Conservation (phyloP, 2,113 vertebrate genomes). For the Erpornis zantholeuca region DNA sequence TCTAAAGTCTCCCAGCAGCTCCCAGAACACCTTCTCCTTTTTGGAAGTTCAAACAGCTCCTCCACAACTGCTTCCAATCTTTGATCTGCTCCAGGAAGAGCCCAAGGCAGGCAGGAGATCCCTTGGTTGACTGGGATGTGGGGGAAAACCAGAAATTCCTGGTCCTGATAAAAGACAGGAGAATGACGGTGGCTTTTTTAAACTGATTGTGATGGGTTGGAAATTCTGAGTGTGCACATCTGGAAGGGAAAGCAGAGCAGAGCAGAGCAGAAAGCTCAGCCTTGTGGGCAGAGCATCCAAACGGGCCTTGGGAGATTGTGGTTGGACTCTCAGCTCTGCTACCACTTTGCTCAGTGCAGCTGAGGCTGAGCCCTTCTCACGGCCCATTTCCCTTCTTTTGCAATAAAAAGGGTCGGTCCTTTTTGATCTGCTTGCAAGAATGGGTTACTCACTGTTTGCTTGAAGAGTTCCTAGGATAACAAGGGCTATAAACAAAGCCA, state of each 20-base stretch:
- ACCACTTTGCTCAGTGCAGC: not conserved
- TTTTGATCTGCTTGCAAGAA: not conserved
- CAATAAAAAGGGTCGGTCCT: not conserved
- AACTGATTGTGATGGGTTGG: rapidly evolving
- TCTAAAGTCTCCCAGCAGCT: not conserved
- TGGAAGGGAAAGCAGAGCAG: not conserved
- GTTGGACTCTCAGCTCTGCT: not conserved
- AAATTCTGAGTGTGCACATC: not conserved
- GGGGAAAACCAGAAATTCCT: not conserved
- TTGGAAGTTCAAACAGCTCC: not conserved
- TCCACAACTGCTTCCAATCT: not conserved
- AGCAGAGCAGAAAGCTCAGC: not conserved
- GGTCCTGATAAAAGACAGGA: not conserved
- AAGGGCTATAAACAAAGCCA: not conserved
- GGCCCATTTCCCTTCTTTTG: not conserved
- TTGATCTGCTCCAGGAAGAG: not conserved
- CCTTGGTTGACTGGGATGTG: not conserved
- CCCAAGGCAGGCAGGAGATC: not conserved
- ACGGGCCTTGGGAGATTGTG: not conserved
- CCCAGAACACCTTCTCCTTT: not conserved
- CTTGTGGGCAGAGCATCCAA: not conserved
- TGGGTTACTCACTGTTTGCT: not conserved
- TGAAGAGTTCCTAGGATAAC: not conserved
- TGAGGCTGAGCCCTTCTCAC: not conserved
- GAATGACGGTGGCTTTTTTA: not conserved